These are phyloP conservation scores for Oryzias woworae DNA, from an alignment of 2,113 vertebrate species.

Conservation along the genomic window DNA sequence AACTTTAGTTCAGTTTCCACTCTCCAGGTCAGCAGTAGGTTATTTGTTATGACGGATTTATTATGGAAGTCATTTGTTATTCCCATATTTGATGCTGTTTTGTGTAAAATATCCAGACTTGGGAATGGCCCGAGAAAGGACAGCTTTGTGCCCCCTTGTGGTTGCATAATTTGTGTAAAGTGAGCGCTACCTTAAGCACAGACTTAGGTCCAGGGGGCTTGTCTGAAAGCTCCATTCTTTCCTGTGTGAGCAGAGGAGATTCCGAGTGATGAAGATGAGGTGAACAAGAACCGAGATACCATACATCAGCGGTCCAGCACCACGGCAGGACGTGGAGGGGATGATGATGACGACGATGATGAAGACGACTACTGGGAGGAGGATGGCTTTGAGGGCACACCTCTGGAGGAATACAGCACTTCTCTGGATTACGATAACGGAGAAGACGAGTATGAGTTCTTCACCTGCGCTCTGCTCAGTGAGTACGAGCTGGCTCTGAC, in stretches of 20 bases:
- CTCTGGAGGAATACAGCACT: constrained; percentile 94
- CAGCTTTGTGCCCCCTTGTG: too few species aligned
- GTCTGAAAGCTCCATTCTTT: neutral
- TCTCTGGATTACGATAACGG: constrained; percentile 91
- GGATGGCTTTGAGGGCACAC: constrained; percentile 90
- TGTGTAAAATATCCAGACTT: too few species aligned
- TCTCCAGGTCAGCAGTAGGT: too few species aligned
- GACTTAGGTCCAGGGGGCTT: too few species aligned
- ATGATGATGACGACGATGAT: constrained; percentile 78
- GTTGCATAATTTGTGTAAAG: too few species aligned
- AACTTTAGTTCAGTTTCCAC: too few species aligned
- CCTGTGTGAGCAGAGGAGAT: constrained; percentile 85
- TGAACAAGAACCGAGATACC: constrained; percentile 70
- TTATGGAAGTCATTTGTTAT: too few species aligned
- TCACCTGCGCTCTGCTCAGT: constrained; percentile 89
- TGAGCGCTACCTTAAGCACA: too few species aligned
- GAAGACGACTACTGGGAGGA: constrained; percentile 96
- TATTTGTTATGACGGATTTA: too few species aligned
- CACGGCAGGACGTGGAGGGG: constrained; percentile 45
- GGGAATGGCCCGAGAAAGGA: too few species aligned
- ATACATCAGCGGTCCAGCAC: constrained; percentile 79
- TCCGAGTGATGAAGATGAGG: constrained; percentile 93
- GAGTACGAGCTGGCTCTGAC: constrained; percentile 32
- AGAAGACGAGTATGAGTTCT: constrained; percentile 95
- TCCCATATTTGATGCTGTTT: too few species aligned